Conservation (phyloP, 2,797 vertebrate genomes). For the Urocyon cinereoargenteus region DNA sequence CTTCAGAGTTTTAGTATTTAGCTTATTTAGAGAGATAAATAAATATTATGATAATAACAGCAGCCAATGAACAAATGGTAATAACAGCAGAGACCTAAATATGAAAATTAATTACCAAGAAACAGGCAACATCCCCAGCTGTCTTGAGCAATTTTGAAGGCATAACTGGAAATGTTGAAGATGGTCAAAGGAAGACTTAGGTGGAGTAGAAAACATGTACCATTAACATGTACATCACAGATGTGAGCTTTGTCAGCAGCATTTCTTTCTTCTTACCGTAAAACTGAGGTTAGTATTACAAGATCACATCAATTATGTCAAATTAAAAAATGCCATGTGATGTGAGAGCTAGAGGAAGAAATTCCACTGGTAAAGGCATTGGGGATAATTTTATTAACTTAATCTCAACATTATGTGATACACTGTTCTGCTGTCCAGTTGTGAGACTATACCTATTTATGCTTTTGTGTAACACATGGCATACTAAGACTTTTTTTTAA, state of each 20-base stretch:
- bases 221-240: slow-evolving; percentile 69
- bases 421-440: neutral
- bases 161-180: slow-evolving; percentile 82
- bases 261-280: neutral
- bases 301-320: slow-evolving; percentile 59
- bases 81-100: slow-evolving; percentile 84
- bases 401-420: neutral
- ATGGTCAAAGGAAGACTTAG: slow-evolving; percentile 76
- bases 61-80: slow-evolving; percentile 84
- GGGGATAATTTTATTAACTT: slow-evolving; percentile 50
- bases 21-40: slow-evolving; percentile 86
- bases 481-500: neutral
- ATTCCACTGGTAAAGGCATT: slow-evolving; percentile 46
- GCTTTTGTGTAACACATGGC: neutral
- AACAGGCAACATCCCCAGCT: slow-evolving; percentile 83
- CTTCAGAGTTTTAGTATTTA: slow-evolving; percentile 84
- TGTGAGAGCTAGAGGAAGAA: neutral
- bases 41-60: slow-evolving; percentile 86
- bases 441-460: slow-evolving; percentile 47
- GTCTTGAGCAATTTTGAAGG: slow-evolving; percentile 85
- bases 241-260: slow-evolving; percentile 55
- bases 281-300: slow-evolving; percentile 42
- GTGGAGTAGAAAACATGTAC: slow-evolving; percentile 19
- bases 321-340: neutral
- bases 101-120: slow-evolving; percentile 86